Conservation (phyloP, 1,140 invertebrate genomes). For the Aphaenogaster ashmeadi region DNA sequence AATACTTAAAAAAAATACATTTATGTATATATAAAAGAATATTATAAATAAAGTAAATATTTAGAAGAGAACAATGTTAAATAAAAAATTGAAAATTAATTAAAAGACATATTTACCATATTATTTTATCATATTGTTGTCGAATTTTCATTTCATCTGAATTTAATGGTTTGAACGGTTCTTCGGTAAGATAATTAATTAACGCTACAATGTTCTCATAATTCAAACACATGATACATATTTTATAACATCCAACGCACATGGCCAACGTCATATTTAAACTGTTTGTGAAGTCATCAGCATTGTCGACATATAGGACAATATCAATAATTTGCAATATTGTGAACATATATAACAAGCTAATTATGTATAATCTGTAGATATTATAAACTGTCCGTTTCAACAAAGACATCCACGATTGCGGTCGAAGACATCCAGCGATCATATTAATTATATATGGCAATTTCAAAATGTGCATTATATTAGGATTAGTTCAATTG, state of each 20-base stretch:
- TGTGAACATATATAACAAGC: not conserved
- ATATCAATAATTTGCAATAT: conserved; percentile 42
- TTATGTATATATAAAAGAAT: too few relatives aligned
- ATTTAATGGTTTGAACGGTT: too few relatives aligned
- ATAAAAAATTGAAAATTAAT: too few relatives aligned
- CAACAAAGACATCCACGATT: conserved; percentile 31
- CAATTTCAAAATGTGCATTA: conserved; percentile 34
- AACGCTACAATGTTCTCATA: too few relatives aligned
- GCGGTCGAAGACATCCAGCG: conserved; percentile 43
- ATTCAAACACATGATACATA: conserved; percentile 32
- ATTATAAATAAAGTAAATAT: too few relatives aligned
- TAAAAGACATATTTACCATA: too few relatives aligned
- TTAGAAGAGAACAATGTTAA: too few relatives aligned
- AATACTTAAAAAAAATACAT: too few relatives aligned
- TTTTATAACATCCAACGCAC: conserved; percentile 53
- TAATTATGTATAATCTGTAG: not conserved
- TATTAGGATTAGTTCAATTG: not conserved
- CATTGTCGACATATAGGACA: conserved; percentile 27
- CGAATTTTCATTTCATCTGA: too few relatives aligned
- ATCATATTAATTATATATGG: conserved; percentile 7
- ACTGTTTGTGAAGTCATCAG: conserved; percentile 68
- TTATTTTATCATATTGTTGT: too few relatives aligned
- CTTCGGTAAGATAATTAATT: too few relatives aligned
- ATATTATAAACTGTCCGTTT: conserved; percentile 25
- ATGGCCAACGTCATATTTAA: conserved; percentile 68